These are phyloP conservation scores for Drosophila histrio DNA, from an alignment of 2,888 invertebrate species.

Conservation along the genomic window DNA sequence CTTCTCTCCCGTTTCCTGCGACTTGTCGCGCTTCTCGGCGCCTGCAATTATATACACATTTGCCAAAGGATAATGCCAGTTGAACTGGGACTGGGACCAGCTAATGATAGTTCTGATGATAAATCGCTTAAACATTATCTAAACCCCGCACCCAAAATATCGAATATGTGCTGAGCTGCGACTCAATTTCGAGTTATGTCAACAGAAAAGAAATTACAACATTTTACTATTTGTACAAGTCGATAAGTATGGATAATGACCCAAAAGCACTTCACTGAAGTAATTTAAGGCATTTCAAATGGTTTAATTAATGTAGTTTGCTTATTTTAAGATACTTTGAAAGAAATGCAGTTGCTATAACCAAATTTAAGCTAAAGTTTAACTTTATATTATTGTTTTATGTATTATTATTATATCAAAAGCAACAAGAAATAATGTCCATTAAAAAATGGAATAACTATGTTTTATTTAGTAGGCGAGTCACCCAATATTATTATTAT, in stretches of 20 bases:
- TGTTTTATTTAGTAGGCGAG: no score
- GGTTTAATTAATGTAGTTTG: no score
- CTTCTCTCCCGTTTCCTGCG: neutral
- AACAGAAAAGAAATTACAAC: conserved; percentile 10
- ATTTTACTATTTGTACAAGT: neutral
- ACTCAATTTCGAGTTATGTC: conserved; percentile 26
- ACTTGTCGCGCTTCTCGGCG: conserved; percentile 15
- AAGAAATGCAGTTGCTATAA: neutral
- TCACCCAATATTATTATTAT: no score
- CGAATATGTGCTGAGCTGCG: neutral
- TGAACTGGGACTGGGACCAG: conserved; percentile 19
- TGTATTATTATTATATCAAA: no score
- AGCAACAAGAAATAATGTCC: no score
- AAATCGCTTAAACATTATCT: conserved; percentile 61
- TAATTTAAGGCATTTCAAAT: no score
- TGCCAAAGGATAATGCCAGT: conserved; percentile 68
- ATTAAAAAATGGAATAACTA: no score
- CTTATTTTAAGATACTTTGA: no score
- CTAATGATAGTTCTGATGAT: conserved; percentile 64
- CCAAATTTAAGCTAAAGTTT: neutral
- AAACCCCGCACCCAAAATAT: conserved; percentile 11
- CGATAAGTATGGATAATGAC: neutral
- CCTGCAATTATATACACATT: conserved; percentile 80
- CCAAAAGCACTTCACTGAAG: neutral
- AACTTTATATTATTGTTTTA: neutral